Percentiles rank a stretch among this genome's conserved stretches.
Conservation (phyloP, 2,888 invertebrate species). For the Oscheius sp. region DNA sequence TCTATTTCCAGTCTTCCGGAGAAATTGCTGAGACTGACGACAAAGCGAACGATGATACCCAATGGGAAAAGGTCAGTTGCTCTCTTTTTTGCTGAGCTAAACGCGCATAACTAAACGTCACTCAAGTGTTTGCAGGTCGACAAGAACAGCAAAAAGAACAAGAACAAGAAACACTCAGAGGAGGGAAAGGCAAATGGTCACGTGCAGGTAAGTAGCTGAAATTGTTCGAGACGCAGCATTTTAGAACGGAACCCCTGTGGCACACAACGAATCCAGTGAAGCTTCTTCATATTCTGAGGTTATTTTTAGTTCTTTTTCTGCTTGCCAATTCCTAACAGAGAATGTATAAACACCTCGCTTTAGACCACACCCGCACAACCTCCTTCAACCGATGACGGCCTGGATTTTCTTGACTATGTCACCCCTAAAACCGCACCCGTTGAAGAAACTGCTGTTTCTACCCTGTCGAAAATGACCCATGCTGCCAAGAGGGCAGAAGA, state of each 20-base stretch:
- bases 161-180: conserved; percentile 47
- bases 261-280: neutral
- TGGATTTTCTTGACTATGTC: conserved; percentile 43
- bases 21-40: neutral
- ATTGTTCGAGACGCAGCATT: neutral
- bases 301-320: neutral
- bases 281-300: conserved; percentile 1
- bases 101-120: neutral
- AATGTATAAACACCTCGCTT: conserved; percentile 11
- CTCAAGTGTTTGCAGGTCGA: conserved; percentile 10
- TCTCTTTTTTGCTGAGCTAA: neutral
- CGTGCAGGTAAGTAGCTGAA: neutral
- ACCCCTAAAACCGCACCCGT: conserved; percentile 31
- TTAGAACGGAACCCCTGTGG: conserved; percentile 8
- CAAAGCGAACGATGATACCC: neutral
- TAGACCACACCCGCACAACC: conserved; percentile 14
- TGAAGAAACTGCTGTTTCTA: neutral
- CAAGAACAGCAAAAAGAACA: conserved; percentile 43
- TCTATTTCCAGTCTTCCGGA: too few relatives aligned
- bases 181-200: conserved; percentile 33
- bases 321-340: neutral
- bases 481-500: neutral
- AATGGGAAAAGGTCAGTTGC: neutral
- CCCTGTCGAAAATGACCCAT: neutral
- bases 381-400: conserved; percentile 31